Base-by-base conservation (phyloP, 2,888 invertebrate species). In the Parnassius apollo region DNA sequence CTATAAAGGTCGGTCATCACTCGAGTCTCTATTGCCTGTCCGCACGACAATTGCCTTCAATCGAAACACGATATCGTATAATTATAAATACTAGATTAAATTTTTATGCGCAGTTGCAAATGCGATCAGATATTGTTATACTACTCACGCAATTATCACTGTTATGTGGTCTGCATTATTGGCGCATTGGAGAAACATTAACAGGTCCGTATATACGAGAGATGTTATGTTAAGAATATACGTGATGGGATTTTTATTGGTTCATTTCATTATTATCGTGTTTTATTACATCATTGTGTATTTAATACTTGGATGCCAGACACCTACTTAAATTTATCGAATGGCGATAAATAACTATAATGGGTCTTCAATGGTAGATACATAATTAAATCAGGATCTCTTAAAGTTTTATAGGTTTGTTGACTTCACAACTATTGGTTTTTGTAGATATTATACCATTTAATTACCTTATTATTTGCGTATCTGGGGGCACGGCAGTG, bases 1-100 rank as follows among this genome's bases (percentile, higher is more conserved):
- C 72, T 83, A 80, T 80, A 81, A 80, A 72, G 71, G 67, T 66
- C 60, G 66, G 60, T 63, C 66, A 71, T 71, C 61, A 59, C 52
- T 53, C 49, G n/a, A 35, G 53, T 42, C 18, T 44, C 12, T 42
- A 12, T 1, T 42, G 53, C 58, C 10, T 62, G 48, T 42, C 55
- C 22, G 13, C 46, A 58, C 53, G 51, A 49, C 58, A 54, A 10
- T 42, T 22, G 9, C 55, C 35, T 52, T 18, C 42, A 57, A 10
- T 11, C 42, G 2, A 53, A 54, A 13, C 13, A 50, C 53, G 11
- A 3, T 61, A 61, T 18, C 3, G 9, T 25, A n/a, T 45, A 2
- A 44, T n/a, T 42, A 46, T 48, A 60, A 45, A 61, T 57, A 12
- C 8, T 42, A 52, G 11, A 25, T 61, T 52, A 12, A 11, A 18